Evolutionary conservation across 2,888 invertebrate genomes (phyloP), one percentile per base, ranked within the genome.

Genomic region (Gymnoscelis rufifasciata): DNA sequence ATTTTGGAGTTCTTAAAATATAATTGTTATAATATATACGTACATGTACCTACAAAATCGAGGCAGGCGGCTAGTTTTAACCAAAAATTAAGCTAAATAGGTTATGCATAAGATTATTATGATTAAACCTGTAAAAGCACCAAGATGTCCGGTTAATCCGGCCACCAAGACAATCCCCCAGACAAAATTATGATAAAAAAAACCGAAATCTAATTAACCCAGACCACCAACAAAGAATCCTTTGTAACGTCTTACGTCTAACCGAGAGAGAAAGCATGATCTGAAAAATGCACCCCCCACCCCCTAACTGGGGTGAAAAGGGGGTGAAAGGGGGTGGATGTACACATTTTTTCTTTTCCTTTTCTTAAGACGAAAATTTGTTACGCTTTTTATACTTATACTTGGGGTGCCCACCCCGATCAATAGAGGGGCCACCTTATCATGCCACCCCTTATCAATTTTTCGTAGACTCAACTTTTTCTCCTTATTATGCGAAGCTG

Each of bases 341-440:
- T 84, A 80, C 75, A 84, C 83, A 83, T 88, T 88, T 88, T 88
- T 87, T 87, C 86, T 83, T 83, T 86, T 87, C 86, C 81, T 87
- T 88, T 87, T 87, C 88, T 88, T 87, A 87, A 87, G 87, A 88
- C 88, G 88, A 87, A 88, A 87, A 88, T 88, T 88, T 88, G 88
- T 88, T 87, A 88, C 88, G 86, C 84, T 88, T 88, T 88, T 87
- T 88, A 87, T 88, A 87, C 83, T 83, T 87, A 82, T 82, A 83
- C 69, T 59, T 59, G 56, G 53, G 78, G 80, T 71, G 77, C 74
- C 58, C 60, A 57, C 60, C 61, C 74, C 80, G 87, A 84, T 87
- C 87, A 81, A 86, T 86, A 84, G 64, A n/a, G n/a, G n/a, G 38
- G 71, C 69, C 75, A 71, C 78, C 70, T 76, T 78, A 78, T 77